These are phyloP conservation scores for Tupaia tana DNA, from an alignment of 2,113 vertebrate genomes.

Conservation along the genomic window DNA sequence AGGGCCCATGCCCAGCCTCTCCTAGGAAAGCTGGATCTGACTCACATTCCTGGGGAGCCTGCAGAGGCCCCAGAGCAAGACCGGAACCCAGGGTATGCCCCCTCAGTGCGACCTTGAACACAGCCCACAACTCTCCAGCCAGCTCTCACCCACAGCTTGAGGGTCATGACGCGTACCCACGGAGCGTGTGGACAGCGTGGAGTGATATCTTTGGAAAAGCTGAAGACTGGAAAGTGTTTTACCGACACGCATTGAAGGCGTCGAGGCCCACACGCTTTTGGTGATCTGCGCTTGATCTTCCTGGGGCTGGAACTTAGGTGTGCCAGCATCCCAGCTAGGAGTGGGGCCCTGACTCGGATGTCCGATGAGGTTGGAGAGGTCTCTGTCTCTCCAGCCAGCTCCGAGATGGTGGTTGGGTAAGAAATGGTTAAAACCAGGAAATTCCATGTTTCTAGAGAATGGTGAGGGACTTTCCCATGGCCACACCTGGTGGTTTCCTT, in stretches of 20 bases:
- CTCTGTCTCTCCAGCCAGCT: not conserved
- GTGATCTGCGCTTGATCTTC: not conserved
- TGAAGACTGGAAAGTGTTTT: not conserved
- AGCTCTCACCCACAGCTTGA: not conserved
- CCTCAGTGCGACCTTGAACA: not conserved
- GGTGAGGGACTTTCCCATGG: constrained; percentile 71
- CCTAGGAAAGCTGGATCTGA: not conserved
- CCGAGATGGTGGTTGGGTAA: not conserved
- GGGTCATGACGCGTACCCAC: fast-evolving
- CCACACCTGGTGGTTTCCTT: constrained; percentile 78
- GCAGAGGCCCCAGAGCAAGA: not conserved
- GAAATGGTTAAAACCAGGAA: constrained; percentile 69
- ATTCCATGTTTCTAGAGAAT: constrained; percentile 58
- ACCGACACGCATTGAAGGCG: not conserved
- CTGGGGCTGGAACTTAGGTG: not conserved
- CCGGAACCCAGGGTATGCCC: not conserved
- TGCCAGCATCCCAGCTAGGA: not conserved
- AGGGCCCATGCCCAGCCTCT: not conserved
- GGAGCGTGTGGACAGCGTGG: too few relatives aligned
- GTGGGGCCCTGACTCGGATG: not conserved
- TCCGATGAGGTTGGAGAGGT: not conserved
- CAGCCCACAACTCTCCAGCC: not conserved
- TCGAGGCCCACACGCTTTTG: not conserved
- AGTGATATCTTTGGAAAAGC: not conserved
- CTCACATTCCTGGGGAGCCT: not conserved